phyloP scores from a whole-genome alignment of 2,797 vertebrate genomes.

The Carapus acus region DNA sequence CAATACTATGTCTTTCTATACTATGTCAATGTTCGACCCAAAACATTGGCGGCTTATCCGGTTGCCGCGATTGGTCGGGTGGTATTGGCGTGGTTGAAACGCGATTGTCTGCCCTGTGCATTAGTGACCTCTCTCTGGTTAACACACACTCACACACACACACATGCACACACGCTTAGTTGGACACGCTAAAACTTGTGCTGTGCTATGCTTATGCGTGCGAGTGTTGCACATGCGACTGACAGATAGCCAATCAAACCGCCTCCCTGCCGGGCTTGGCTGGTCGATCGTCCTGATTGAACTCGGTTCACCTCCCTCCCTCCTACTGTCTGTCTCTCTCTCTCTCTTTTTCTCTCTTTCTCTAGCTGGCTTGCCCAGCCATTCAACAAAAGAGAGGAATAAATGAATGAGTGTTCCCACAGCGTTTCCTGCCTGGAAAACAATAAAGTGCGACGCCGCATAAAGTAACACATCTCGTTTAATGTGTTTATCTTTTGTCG shows the following conservation, averaged over 20 bases:
- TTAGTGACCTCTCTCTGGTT: conserved; percentile 36
- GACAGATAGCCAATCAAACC: conserved; percentile 58
- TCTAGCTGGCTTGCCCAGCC: too few species aligned
- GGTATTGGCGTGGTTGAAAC: conserved; percentile 23
- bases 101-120: conserved; percentile 12
- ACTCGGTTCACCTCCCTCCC: conserved; percentile 32
- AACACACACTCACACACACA: conserved; percentile 29
- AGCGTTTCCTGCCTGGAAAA: too few species aligned
- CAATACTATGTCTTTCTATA: too few species aligned
- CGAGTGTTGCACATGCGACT: conserved; percentile 56
- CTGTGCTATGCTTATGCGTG: conserved; percentile 45
- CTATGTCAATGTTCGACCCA: too few species aligned
- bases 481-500: not conserved
- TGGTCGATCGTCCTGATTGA: conserved; percentile 61
- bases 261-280: conserved; percentile 44
- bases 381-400: too few species aligned
- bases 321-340: not conserved
- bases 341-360: conserved; percentile 3
- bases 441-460: too few species aligned
- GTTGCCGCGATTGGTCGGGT: conserved; percentile 19
- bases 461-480: too few species aligned
- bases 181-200: conserved; percentile 13
- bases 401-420: too few species aligned
- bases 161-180: too few species aligned
- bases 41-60: not conserved